Evolutionary conservation across 64 coral and sea anemone species (phyloP), one percentile per base, ranked within the genome.

Genomic region (Stichodactyla helianthus): DNA sequence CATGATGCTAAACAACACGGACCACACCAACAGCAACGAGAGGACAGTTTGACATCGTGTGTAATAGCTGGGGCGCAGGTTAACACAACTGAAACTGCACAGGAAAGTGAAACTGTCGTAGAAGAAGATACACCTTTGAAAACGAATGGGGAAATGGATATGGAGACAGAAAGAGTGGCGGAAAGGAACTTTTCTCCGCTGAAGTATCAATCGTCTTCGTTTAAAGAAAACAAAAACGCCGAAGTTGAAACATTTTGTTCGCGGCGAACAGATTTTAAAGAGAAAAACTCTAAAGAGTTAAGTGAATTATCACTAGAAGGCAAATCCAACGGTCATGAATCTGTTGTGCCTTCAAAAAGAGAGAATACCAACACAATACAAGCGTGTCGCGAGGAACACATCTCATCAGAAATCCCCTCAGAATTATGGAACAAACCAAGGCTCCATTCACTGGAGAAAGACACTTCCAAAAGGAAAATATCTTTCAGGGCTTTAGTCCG

Each of bases 401-500:
- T 8, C 4, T 31, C 68, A 14, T 27, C 6, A 51, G 52, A 81
- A 81, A 81, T 10, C 4, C 54, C 15, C 78, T 53, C 51, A 20
- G 78, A 53, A 81, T 65, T n/a, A 22, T 4, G 20, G 1, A 74
- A 78, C 20, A 44, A 44, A 4, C 18, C 12, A 81, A 51, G 13
- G 78, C 6, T 17, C 50, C 67, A 71, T 17, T 11, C 50, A 44
- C 76, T 20, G 18, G 20, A 81, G 26, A 81, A 54, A 54, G 52
- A 81, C 35, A 81, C 4, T 81, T 28, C 50, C 13, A 81, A 81
- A 81, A 81, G 78, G 17, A 52, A 9, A 52, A 54, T 81, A 81
- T 81, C 78, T 7, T 81, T 81, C 52, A 81, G 78, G 78, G 78
- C 78, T 51, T 18, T 81, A 22, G 78, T 81, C 19, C 35, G 78